These are phyloP conservation scores for Cyphomyrus plagiostoma DNA, from an alignment of 2,113 vertebrate species.

Conservation along the genomic window DNA sequence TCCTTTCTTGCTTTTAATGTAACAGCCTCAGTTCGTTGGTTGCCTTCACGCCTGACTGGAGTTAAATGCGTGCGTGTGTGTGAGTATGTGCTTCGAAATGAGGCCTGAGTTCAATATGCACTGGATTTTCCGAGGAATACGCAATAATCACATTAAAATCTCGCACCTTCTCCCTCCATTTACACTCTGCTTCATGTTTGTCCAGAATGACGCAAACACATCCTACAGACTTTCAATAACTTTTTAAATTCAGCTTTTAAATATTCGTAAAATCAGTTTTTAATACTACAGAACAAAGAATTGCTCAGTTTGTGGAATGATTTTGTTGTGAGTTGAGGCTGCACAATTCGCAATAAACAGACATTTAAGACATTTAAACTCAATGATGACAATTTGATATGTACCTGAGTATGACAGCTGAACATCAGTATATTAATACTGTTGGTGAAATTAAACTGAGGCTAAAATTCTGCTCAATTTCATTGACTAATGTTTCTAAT, in stretches of 20 bases:
- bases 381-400: background rate
- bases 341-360: background rate
- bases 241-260: background rate
- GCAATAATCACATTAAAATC: background rate
- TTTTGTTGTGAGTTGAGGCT: background rate
- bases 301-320: background rate
- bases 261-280: background rate
- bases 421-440: background rate
- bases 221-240: background rate
- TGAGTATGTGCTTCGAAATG: background rate
- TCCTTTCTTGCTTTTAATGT: slow-evolving; percentile 6
- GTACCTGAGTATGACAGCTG: background rate
- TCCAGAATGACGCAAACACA: background rate
- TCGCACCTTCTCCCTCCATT: background rate
- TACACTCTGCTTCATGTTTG: background rate
- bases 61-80: slow-evolving; percentile 18
- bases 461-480: background rate
- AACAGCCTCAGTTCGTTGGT: background rate
- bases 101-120: background rate
- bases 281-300: background rate
- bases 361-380: background rate
- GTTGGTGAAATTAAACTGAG: background rate
- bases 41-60: slow-evolving; percentile 24
- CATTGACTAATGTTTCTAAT: slow-evolving; percentile 66
- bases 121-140: background rate